A percentile compares a stretch with the other conserved stretches of the same genome.
Conservation (phyloP, 2,888 invertebrate genomes). For the Prosopocoilus inquinatus region DNA sequence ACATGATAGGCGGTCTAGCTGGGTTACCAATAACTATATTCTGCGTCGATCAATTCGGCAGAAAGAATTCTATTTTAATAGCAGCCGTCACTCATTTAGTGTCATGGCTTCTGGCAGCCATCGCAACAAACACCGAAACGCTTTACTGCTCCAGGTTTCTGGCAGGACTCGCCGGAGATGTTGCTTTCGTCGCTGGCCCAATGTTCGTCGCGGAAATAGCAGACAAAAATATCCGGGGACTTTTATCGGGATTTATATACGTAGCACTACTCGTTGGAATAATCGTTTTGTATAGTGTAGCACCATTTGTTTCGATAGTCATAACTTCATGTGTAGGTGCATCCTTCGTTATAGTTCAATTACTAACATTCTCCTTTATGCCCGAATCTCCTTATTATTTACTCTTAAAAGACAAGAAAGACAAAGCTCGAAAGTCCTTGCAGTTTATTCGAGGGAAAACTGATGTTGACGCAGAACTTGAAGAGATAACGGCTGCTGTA, state of each 20-base stretch:
- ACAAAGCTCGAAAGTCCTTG: conserved; percentile 39
- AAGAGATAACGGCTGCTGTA: conserved; percentile 42
- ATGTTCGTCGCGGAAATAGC: conserved; percentile 50
- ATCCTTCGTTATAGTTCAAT: conserved; percentile 36
- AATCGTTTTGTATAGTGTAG: conserved; percentile 44
- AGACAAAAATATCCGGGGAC: conserved; percentile 47
- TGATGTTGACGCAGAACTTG: conserved; percentile 40
- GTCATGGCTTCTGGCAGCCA: conserved; percentile 44
- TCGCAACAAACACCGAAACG: conserved; percentile 39
- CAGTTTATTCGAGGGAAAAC: conserved; percentile 31
- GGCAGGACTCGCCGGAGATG: conserved; percentile 46
- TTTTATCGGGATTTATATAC: conserved; percentile 47
- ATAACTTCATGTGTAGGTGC: conserved; percentile 43
- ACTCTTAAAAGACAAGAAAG: conserved; percentile 37
- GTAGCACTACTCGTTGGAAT: conserved; percentile 49
- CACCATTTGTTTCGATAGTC: conserved; percentile 43
- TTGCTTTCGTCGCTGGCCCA: conserved; percentile 48
- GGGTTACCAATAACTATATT: conserved; percentile 44
- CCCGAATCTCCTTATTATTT: conserved; percentile 48
- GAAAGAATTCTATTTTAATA: conserved; percentile 43
- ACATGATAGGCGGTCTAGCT: conserved; percentile 38
- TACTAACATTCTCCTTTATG: conserved; percentile 44
- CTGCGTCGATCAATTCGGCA: conserved; percentile 43
- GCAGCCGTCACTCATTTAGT: conserved; percentile 41
- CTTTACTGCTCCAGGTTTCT: conserved; percentile 45